Conservation (phyloP, 2,113 vertebrate species). For the Anarrhichthys ocellatus region DNA sequence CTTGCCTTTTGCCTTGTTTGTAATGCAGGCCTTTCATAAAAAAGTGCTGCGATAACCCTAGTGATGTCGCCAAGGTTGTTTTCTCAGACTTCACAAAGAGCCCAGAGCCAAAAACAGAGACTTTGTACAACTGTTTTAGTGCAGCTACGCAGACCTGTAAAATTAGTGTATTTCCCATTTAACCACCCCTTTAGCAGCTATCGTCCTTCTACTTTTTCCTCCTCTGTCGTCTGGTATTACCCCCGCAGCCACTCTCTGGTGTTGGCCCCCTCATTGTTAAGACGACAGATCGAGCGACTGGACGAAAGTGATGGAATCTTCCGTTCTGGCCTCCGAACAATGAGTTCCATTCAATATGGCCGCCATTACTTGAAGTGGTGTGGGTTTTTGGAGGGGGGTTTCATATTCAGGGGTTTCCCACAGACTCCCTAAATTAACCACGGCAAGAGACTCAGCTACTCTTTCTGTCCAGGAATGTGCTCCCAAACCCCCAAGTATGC, state of each 20-base stretch:
- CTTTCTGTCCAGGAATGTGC: conserved; percentile 75
- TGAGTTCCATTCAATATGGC: conserved; percentile 74
- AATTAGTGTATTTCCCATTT: conserved; percentile 11
- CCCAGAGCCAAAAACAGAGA: neutral
- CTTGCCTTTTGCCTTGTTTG: neutral
- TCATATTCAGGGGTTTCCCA: conserved; percentile 78
- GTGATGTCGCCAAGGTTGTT: neutral
- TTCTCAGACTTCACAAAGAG: neutral
- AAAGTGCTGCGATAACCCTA: neutral
- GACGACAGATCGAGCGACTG: conserved; percentile 40
- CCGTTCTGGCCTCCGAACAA: conserved; percentile 72
- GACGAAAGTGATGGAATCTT: conserved; percentile 66
- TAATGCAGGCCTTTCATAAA: neutral
- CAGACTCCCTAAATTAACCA: conserved; percentile 78
- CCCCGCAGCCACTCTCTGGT: conserved; percentile 8
- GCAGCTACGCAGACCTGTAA: neutral
- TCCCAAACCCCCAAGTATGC: conserved; percentile 65
- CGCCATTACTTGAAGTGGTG: conserved; percentile 63
- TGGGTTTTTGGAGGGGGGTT: conserved; percentile 58
- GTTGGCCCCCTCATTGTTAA: conserved; percentile 21
- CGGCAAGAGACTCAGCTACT: conserved; percentile 63
- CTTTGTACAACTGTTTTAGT: neutral
- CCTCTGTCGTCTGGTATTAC: conserved; percentile 25
- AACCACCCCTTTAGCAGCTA: neutral
- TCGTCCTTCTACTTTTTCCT: neutral